These are phyloP conservation scores for Agonopterix arenella DNA, from an alignment of 2,888 invertebrate genomes.

Conservation along the genomic window DNA sequence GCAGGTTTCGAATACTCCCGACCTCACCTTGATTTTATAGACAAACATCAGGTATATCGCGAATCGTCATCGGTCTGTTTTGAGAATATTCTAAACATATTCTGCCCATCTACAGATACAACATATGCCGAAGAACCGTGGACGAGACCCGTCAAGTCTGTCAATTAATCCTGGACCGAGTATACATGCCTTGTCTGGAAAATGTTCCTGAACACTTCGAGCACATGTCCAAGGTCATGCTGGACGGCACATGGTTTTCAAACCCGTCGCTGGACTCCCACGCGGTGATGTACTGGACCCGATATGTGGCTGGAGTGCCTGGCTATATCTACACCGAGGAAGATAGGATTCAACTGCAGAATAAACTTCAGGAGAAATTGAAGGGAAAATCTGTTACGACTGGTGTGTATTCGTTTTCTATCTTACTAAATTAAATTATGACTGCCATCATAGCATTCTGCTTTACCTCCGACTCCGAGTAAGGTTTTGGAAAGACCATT, in stretches of 20 bases:
- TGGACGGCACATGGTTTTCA: constrained; percentile 83
- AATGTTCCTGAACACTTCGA: constrained; percentile 79
- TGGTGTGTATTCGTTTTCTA: constrained; percentile 26
- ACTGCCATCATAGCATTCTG: too few relatives aligned
- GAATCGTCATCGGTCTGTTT: too few relatives aligned
- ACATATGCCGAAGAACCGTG: constrained; percentile 80
- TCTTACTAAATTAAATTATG: not conserved
- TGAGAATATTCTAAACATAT: too few relatives aligned
- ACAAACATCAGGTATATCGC: too few relatives aligned
- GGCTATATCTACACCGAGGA: constrained; percentile 69
- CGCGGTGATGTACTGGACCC: constrained; percentile 73
- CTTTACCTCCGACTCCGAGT: too few relatives aligned
- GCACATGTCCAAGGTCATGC: constrained; percentile 78
- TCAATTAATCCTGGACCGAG: constrained; percentile 72
- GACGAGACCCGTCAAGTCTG: constrained; percentile 80
- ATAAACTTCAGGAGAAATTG: constrained; percentile 31
- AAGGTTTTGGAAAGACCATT: too few relatives aligned
- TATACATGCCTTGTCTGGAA: constrained; percentile 79
- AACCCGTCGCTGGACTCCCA: constrained; percentile 78
- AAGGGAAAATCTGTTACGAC: constrained; percentile 40
- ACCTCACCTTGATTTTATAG: not conserved
- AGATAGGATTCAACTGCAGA: constrained; percentile 42
- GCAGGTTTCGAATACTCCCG: too few relatives aligned
- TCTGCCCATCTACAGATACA: constrained; percentile 72
- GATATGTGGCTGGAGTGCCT: constrained; percentile 71